Evolutionary conservation across 2,888 invertebrate genomes (phyloP).

Genomic region (Ferdinandea cuprea): DNA sequence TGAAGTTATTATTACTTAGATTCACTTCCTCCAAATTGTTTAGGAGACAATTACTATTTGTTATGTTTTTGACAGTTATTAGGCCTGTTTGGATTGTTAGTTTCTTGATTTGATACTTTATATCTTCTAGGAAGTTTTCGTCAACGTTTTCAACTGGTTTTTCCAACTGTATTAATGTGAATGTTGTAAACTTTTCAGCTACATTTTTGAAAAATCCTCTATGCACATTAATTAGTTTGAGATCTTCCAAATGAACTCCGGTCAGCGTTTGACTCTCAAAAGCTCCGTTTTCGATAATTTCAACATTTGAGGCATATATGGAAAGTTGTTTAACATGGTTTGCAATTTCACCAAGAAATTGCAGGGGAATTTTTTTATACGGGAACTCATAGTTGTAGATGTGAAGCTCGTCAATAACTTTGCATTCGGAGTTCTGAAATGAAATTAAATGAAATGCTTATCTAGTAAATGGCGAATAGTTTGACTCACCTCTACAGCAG

Average conservation of each 20-base stretch:
- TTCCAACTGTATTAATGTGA: conserved; percentile 76
- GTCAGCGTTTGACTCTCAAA: conserved; percentile 76
- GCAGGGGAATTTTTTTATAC: conserved; percentile 73
- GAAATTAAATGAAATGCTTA: background rate
- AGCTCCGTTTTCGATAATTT: conserved; percentile 75
- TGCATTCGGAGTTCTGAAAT: conserved; percentile 70
- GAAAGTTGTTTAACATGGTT: conserved; percentile 74
- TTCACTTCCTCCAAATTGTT: conserved; percentile 76
- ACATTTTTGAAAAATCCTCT: conserved; percentile 76
- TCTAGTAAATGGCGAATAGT: background rate
- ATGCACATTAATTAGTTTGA: conserved; percentile 72
- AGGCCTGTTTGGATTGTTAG: conserved; percentile 76
- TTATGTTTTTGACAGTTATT: conserved; percentile 76
- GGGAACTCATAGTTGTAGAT: conserved; percentile 77
- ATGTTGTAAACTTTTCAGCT: conserved; percentile 52
- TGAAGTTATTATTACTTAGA: conserved; percentile 78
- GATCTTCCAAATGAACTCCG: conserved; percentile 76
- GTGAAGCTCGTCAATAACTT: conserved; percentile 76
- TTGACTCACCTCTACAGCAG: conserved; percentile 22
- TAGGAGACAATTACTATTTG: conserved; percentile 75
- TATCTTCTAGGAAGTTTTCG: conserved; percentile 76
- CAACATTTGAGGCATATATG: conserved; percentile 76
- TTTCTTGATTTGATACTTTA: conserved; percentile 77
- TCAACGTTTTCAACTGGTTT: conserved; percentile 62
- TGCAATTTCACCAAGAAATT: conserved; percentile 76